Conservation (phyloP, 2,888 invertebrate genomes). For the Pseudococcus viburni region DNA sequence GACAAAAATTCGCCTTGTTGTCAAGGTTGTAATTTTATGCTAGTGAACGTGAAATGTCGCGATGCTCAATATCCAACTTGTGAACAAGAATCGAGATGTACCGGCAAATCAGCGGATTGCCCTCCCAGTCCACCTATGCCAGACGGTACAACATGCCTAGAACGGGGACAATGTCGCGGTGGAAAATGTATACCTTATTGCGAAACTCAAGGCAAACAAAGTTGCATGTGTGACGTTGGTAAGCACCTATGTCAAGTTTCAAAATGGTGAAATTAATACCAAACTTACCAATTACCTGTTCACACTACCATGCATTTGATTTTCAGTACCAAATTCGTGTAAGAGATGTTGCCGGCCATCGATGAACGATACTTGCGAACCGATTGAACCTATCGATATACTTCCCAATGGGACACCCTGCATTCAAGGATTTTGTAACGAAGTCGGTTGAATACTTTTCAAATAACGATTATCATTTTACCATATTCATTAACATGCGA, state of each 20-base stretch:
- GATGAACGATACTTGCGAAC: constrained; percentile 91
- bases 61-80: constrained; percentile 93
- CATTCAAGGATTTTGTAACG: constrained; percentile 96
- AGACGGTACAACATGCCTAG: constrained; percentile 90
- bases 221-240: constrained; percentile 97
- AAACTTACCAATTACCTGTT: neutral
- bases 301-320: neutral
- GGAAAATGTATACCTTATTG: constrained; percentile 97
- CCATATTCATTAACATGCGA: neutral
- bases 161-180: constrained; percentile 89
- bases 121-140: constrained; percentile 89
- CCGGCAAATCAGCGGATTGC: constrained; percentile 85
- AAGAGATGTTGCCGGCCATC: constrained; percentile 94
- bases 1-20: constrained; percentile 98
- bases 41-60: constrained; percentile 86
- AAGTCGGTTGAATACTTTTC: constrained; percentile 74
- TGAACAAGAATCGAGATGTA: constrained; percentile 91
- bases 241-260: constrained; percentile 70
- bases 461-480: neutral
- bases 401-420: constrained; percentile 95
- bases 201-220: constrained; percentile 91
- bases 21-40: constrained; percentile 90
- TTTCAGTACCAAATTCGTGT: constrained; percentile 91
- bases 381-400: constrained; percentile 89
- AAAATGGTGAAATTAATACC: neutral